Evolutionary conservation across 2,888 invertebrate species (phyloP), one percentile per base, ranked within the genome.

Genomic region (Netelia virgata): DNA sequence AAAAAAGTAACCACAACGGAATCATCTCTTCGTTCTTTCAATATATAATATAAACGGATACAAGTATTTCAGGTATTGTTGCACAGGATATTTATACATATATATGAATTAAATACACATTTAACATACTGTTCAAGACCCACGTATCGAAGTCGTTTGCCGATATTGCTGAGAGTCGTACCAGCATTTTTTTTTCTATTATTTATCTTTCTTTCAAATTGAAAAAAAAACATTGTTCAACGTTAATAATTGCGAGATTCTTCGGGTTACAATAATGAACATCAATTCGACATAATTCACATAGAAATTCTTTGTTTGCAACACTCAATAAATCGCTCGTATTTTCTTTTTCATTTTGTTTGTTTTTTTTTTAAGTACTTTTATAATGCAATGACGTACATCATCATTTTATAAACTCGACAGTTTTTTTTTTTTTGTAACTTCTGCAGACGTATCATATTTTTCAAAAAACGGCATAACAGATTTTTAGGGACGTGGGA

Each of bases 11-110:
- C 50, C 9, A 11, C 23, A 16, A 23, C 28, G 9, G 9, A 43
- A 55, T 10, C 3, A 18, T 14, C 66, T 81, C 5, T 43, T 80
- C 43, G 61, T 69, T 81, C 43, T 74, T 77, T 84, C 69, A 61
- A 77, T 81, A 77, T 84, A 81, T 84, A 84, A 81, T 84, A 77
- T 81, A 81, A 84, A 84, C 81, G 81, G 69, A 74, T 81, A 84
- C 84, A 81, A 81, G 53, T 76, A 77, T 77, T 84, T 74, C 73
- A 64, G 68, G 64, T 77, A 84, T 84, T 74, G 68, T 77, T 81
- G 81, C 77, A 69, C 57, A 74, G 63, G 68, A 41, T 70, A 64
- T 78, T 70, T 57, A 63, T 77, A 77, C 84, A 81, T 73, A 81
- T 41, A 77, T 78, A 68, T 55, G 53, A 76, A 66, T 84, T 75